A percentile compares a stretch with the other conserved stretches of the same genome.
Evolutionary conservation across 2,888 invertebrate genomes (phyloP).

Genomic region (Anoncus sp.): DNA sequence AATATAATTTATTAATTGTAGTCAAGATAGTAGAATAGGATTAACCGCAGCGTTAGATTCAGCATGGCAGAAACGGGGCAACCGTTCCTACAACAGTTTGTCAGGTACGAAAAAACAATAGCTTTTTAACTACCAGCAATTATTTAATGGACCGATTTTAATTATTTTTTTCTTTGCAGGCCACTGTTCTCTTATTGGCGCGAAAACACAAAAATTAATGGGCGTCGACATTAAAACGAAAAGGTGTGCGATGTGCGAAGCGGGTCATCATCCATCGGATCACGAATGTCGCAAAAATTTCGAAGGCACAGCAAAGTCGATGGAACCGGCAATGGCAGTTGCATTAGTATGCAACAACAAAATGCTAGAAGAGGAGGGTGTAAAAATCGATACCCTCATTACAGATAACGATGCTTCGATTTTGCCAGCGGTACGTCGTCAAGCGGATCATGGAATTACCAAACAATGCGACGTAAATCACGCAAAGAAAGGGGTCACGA

Average conservation of each 20-base stretch:
- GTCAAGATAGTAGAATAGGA: constrained; percentile 5
- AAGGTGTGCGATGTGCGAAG: neutral
- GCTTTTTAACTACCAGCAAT: too few species aligned
- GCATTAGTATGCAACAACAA: constrained; percentile 56
- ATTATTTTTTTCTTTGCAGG: neutral
- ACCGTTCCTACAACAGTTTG: constrained; percentile 10
- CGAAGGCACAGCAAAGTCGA: constrained; percentile 62
- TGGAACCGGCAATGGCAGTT: constrained; percentile 54
- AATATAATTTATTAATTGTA: constrained; percentile 9
- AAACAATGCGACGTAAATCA: constrained; percentile 56
- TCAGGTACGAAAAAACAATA: too few species aligned
- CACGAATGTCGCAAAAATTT: constrained; percentile 65
- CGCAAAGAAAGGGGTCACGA: constrained; percentile 41
- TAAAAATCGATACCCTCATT: constrained; percentile 46
- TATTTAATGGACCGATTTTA: neutral
- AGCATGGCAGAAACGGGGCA: constrained; percentile 20
- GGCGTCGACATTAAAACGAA: constrained; percentile 28
- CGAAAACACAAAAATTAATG: neutral
- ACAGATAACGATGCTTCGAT: constrained; percentile 65
- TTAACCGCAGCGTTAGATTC: constrained; percentile 3
- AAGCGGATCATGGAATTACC: constrained; percentile 25
- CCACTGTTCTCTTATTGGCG: constrained; percentile 14
- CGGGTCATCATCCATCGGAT: constrained; percentile 31
- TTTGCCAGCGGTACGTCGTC: constrained; percentile 56
- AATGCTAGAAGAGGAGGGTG: constrained; percentile 52